phyloP scores from a whole-genome alignment of 1,140 invertebrate genomes.

The Tetramorium parvispinum region DNA sequence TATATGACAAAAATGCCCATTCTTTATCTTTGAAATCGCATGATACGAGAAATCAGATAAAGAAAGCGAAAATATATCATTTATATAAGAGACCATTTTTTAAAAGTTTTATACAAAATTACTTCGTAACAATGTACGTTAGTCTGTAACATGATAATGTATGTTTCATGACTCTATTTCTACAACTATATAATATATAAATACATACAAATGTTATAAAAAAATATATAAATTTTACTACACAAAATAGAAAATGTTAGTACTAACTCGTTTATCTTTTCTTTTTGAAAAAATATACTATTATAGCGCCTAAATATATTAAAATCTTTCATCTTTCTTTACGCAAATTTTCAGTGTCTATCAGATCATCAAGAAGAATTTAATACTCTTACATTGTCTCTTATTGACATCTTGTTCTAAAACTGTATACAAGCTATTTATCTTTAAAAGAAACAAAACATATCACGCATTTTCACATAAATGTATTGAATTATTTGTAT shows the following conservation, averaged over 20 bases:
- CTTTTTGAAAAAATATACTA: background rate
- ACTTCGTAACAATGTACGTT: conserved; percentile 19
- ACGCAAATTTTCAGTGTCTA: background rate
- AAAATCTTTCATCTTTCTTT: background rate
- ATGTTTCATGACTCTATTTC: background rate
- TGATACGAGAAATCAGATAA: background rate
- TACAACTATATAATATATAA: conserved; percentile 29
- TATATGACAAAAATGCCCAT: conserved; percentile 18
- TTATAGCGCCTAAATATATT: background rate
- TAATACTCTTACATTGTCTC: background rate
- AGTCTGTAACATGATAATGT: conserved; percentile 20
- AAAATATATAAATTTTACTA: conserved; percentile 28
- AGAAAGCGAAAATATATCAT: background rate
- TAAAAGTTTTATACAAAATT: conserved; percentile 34
- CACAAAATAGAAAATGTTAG: conserved; percentile 7
- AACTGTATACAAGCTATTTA: background rate
- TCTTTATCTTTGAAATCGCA: conserved; percentile 10
- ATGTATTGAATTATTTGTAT: conserved; percentile 11
- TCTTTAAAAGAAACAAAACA: conserved; percentile 18
- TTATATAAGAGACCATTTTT: conserved; percentile 16
- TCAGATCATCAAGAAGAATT: background rate
- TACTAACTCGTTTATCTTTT: background rate
- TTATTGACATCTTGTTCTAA: conserved; percentile 2
- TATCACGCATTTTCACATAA: background rate
- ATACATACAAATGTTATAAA: conserved; percentile 50